These are phyloP conservation scores for Centruroides vittatus DNA, from an alignment of 1,140 invertebrate species.

Conservation along the genomic window DNA sequence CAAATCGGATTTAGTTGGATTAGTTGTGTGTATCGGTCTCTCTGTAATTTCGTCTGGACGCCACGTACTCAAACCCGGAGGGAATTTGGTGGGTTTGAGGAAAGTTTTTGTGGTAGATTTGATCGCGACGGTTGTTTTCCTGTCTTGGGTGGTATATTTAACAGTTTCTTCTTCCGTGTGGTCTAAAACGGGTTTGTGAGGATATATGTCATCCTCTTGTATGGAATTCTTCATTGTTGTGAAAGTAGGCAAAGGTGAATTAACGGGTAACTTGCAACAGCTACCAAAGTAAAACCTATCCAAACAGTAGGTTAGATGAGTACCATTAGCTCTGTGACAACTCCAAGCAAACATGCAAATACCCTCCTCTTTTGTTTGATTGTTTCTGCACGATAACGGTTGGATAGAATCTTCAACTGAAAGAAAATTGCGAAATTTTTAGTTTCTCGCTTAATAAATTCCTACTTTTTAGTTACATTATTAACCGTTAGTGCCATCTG, in stretches of 20 bases:
- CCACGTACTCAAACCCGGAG: conserved; percentile 8
- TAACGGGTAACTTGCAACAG: conserved; percentile 44
- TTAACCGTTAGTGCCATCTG: no score
- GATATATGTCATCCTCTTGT: not conserved
- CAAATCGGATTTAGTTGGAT: conserved; percentile 5
- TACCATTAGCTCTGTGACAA: conserved; percentile 77
- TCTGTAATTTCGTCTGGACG: not conserved
- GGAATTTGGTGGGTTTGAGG: conserved; percentile 2
- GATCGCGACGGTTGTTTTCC: not conserved
- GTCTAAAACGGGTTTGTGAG: not conserved
- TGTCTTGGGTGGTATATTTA: not conserved
- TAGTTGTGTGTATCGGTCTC: not conserved
- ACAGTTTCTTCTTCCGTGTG: not conserved
- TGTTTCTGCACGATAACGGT: conserved; percentile 10
- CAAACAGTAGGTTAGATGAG: conserved; percentile 76
- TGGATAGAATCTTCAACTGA: conserved; percentile 5
- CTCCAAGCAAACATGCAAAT: conserved; percentile 90
- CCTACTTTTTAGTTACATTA: no score
- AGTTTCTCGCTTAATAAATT: no score
- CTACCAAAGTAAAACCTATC: conserved; percentile 84
- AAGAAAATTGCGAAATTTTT: no score
- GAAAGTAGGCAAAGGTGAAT: not conserved
- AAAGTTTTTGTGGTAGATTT: not conserved
- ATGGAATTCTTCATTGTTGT: not conserved
- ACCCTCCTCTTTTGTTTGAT: conserved; percentile 31